Conservation (phyloP, 37 sponge, comb jelly and placozoan species). For the Chondrosia reniformis region DNA sequence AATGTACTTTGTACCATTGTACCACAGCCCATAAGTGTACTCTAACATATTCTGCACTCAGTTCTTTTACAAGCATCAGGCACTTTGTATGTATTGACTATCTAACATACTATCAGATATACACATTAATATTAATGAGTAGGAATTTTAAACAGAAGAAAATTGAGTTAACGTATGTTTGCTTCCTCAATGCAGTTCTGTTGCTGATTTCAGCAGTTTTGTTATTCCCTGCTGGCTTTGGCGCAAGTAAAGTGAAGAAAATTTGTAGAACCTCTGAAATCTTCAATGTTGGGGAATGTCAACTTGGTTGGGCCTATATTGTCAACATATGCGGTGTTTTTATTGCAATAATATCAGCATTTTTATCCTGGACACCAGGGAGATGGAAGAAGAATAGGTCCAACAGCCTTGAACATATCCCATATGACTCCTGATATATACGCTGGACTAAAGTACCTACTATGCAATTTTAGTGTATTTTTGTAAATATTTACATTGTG, state of each 20-base stretch:
- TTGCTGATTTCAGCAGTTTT: slow-evolving; percentile 19
- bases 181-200: neutral
- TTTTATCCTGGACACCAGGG: slow-evolving; percentile 58
- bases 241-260: slow-evolving; percentile 10
- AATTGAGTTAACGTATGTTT: neutral
- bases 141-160: neutral
- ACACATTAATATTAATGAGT: neutral
- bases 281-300: slow-evolving; percentile 39
- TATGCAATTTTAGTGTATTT: neutral
- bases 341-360: slow-evolving; percentile 32
- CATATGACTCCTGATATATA: slow-evolving; percentile 1
- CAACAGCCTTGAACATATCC: neutral
- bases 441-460: neutral
- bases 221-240: slow-evolving; percentile 71
- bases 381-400: slow-evolving; percentile 44
- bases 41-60: too few species aligned
- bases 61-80: too few species aligned
- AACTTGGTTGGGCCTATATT: slow-evolving; percentile 69
- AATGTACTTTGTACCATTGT: neutral
- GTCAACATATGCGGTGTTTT: slow-evolving; percentile 51
- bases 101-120: neutral
- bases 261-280: slow-evolving; percentile 16
- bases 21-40: neutral
- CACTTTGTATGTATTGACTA: too few species aligned
- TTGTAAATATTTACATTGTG: neutral